phyloP scores from a whole-genome alignment of 1,140 invertebrate species.

The Plutomurus gul region DNA sequence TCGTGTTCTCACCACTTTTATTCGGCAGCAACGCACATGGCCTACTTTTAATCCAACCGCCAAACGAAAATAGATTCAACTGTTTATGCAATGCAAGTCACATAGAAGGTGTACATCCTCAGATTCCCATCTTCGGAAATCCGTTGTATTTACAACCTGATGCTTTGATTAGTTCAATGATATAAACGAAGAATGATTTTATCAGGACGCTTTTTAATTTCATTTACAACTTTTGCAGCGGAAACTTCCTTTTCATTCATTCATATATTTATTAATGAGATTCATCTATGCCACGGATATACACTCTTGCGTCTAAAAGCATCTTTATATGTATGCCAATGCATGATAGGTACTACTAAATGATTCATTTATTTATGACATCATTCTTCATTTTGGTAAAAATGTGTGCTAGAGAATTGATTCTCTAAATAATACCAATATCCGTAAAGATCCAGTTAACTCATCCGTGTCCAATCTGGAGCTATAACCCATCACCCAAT shows the following conservation, averaged over 20 bases:
- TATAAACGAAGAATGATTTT: neutral
- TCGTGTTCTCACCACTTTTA: neutral
- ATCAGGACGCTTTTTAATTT: too few relatives aligned
- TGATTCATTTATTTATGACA: too few relatives aligned
- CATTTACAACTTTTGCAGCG: too few relatives aligned
- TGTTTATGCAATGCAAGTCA: constrained; percentile 9
- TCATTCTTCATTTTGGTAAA: too few relatives aligned
- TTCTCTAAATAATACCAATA: neutral
- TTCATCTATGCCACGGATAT: too few relatives aligned
- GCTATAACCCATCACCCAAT: neutral
- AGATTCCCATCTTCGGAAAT: constrained; percentile 23
- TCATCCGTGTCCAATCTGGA: constrained; percentile 12
- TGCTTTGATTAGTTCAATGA: constrained; percentile 13
- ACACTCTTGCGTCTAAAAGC: too few relatives aligned
- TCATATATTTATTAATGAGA: too few relatives aligned
- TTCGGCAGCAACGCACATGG: neutral
- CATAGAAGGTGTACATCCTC: neutral
- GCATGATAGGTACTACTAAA: too few relatives aligned
- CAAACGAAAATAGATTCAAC: neutral
- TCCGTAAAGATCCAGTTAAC: neutral
- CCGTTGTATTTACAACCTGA: neutral
- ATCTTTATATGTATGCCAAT: too few relatives aligned
- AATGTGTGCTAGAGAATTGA: too few relatives aligned
- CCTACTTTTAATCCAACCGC: constrained; percentile 4
- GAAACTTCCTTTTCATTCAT: too few relatives aligned